A percentile compares a stretch with the other conserved stretches of the same genome.
Conservation (phyloP, 2,797 vertebrate genomes). For the Bovichtus diacanthus region DNA sequence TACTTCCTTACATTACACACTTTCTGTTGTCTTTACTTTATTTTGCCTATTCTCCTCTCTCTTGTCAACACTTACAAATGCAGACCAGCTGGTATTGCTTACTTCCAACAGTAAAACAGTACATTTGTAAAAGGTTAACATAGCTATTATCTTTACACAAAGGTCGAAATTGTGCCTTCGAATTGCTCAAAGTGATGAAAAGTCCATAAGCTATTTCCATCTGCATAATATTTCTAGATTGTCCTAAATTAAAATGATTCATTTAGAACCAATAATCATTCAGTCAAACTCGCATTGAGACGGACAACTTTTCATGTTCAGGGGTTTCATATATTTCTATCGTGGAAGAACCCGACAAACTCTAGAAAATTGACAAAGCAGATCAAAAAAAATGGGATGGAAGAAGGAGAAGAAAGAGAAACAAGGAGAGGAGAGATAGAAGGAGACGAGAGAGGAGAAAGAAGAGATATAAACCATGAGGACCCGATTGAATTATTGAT, state of each 20-base stretch:
- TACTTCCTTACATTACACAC: background rate
- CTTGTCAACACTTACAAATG: background rate
- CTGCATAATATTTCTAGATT: background rate
- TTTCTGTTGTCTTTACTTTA: background rate
- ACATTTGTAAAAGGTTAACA: background rate
- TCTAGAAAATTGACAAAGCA: background rate
- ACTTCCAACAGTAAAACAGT: background rate
- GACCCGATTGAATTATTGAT: constrained; percentile 83
- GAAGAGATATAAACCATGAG: constrained; percentile 50
- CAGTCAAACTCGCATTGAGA: background rate
- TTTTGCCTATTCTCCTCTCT: background rate
- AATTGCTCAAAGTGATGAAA: background rate
- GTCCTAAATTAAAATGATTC: background rate
- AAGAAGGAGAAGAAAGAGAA: background rate
- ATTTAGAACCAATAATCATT: background rate
- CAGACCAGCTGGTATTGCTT: background rate
- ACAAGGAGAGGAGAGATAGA: background rate
- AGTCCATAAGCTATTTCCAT: background rate
- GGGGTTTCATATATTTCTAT: background rate
- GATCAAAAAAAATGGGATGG: background rate
- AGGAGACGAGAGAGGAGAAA: constrained; percentile 26
- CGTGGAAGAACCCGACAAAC: background rate
- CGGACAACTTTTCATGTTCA: background rate
- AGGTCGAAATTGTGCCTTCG: background rate
- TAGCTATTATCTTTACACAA: background rate